These are phyloP conservation scores for Drepanosiphum platanoidis DNA, from an alignment of 2,888 invertebrate genomes.

Conservation along the genomic window DNA sequence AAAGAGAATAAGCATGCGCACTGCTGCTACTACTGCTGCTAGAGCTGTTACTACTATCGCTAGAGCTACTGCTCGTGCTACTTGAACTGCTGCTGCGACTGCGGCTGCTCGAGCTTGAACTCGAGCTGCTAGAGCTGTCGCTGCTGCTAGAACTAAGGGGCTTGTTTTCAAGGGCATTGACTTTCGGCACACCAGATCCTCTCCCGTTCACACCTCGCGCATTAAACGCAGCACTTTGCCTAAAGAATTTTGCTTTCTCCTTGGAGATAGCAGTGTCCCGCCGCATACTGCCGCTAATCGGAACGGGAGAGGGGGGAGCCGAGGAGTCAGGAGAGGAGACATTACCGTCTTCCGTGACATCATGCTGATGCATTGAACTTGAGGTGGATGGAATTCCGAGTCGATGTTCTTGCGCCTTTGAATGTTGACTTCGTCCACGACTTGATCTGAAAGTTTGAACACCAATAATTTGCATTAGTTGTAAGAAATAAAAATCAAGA, in stretches of 20 bases:
- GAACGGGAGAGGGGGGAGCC: slow-evolving; percentile 65
- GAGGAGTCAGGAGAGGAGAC: slow-evolving; percentile 65
- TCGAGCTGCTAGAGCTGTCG: slow-evolving; percentile 63
- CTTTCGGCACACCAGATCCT: slow-evolving; percentile 66
- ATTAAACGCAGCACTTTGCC: slow-evolving; percentile 79
- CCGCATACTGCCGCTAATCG: slow-evolving; percentile 67
- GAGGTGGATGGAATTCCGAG: slow-evolving; percentile 32
- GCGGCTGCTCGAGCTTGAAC: slow-evolving; percentile 63
- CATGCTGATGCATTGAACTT: slow-evolving; percentile 54
- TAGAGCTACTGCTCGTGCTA: slow-evolving; percentile 61
- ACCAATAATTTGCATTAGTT: neutral
- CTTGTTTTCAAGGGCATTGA: slow-evolving; percentile 52
- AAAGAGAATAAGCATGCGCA: slow-evolving; percentile 63
- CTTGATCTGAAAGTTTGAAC: slow-evolving; percentile 35
- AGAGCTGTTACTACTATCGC: slow-evolving; percentile 63
- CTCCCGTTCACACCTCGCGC: slow-evolving; percentile 67
- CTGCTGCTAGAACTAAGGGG: slow-evolving; percentile 63
- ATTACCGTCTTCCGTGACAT: slow-evolving; percentile 66
- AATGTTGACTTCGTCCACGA: slow-evolving; percentile 30
- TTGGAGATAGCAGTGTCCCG: slow-evolving; percentile 79
- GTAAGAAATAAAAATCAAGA: neutral
- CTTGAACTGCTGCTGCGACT: slow-evolving; percentile 65
- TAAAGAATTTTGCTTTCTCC: slow-evolving; percentile 88
- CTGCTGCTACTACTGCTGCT: slow-evolving; percentile 64
- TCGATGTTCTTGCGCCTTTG: slow-evolving; percentile 29